phyloP scores from a whole-genome alignment of 2,113 vertebrate genomes.

The Chamaea fasciata region DNA sequence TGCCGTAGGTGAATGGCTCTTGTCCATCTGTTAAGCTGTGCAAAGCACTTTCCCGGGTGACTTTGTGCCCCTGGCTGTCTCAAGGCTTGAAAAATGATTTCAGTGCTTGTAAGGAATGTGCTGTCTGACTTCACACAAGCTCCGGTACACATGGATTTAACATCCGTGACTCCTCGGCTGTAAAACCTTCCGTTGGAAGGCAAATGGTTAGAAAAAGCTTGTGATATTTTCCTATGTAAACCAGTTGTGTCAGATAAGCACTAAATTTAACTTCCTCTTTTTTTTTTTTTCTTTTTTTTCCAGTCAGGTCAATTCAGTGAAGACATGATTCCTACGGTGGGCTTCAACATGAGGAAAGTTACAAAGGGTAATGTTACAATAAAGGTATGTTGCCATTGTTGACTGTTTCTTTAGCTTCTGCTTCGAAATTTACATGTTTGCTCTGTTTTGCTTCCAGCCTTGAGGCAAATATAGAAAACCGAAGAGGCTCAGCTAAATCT shows the following conservation, averaged over 20 bases:
- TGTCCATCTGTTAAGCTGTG: not conserved
- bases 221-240: not conserved
- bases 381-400: constrained; percentile 70
- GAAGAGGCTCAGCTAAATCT: not conserved
- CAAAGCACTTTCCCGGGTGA: not conserved
- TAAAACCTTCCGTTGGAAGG: not conserved
- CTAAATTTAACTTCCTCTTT: not conserved
- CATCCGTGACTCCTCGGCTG: not conserved
- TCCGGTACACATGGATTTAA: not conserved
- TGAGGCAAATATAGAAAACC: not conserved
- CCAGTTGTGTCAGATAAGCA: not conserved
- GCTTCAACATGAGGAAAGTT: constrained; percentile 87
- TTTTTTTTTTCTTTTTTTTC: not conserved
- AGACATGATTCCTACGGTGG: constrained; percentile 87
- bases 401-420: not conserved
- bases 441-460: not conserved
- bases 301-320: constrained; percentile 87
- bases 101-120: not conserved
- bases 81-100: not conserved
- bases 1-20: not conserved
- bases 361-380: constrained; percentile 87
- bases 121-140: not conserved
- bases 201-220: not conserved
- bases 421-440: not conserved
- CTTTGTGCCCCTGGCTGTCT: not conserved